Base-by-base conservation (phyloP, 2,113 vertebrate genomes). In the Entelurus aequoreus region DNA sequence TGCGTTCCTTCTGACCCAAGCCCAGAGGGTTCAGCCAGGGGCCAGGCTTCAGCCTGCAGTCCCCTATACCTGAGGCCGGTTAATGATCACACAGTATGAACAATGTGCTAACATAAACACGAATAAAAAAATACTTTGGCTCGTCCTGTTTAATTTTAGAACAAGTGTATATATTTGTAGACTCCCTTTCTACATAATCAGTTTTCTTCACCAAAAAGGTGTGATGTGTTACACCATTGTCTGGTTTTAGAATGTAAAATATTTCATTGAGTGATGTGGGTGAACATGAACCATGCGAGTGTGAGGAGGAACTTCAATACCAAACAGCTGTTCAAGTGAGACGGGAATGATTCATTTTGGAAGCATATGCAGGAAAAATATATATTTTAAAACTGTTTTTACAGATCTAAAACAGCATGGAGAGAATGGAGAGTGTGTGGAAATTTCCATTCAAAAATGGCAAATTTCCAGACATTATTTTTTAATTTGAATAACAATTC, bases 371-470 rank as follows among this genome's bases (percentile, higher is more conserved):
- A 28, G 11, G 21, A 11, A 58, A 59, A 52, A 21, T 10, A 28
- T 28, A 4, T 57, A 10, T 21, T 1, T 10, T n/a, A 21, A 42
- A 53, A 58, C 52, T 5, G 11, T 11, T 72, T 50, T 54, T 4
- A 47, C 54, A 11, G 38, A 42, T 19, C 51, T 36, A 46, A 66
- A 52, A 65, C 59, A 74, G 58, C 53, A 46, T 14, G 66, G 36
- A 77, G 71, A 71, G 51, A 65, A 35, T 63, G 15, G 56, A 47
- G 65, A 63, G 28, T 16, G 42, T 61, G 63, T 58, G 1, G 5
- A 36, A 48, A 48, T 47, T 69, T 86, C 86, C 80, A 74, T 80
- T 87, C 76, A 73, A 80, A 84, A 82, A 79, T 4, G 79, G 77
- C 56, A 52, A 46, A 54, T 73, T 65, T 59, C 49, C 56, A 59